Base-by-base conservation (phyloP, 2,797 vertebrate species). In the Odontamblyopus lacepedii region DNA sequence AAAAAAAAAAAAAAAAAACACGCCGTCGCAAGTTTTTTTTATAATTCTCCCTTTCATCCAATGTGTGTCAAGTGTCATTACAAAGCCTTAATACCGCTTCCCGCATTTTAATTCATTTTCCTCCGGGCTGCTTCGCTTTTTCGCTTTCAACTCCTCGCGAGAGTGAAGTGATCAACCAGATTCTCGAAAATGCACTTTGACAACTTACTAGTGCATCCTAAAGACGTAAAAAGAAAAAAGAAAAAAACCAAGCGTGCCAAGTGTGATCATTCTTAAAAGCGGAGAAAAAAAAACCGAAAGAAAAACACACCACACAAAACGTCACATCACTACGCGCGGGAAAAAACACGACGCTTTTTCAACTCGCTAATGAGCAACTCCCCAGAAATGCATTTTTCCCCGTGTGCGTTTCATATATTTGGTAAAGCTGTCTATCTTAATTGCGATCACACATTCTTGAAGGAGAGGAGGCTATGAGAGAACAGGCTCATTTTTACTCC, bases 1-100 rank as follows among this genome's bases (percentile, higher is more conserved):
- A 88, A 89, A 88, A 78, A 84, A 81, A 66, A 81, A 63, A 63
- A 88, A 78, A 84, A 81, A 66, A 81, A 63, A 63, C 73, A 66
- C 73, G 74, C 67, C 71, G 63, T 76, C 71, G 76, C 30, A 82
- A 48, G 44, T 48, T 48, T 48, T 48, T 48, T 78, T 81, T 73
- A 82, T 76, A 75, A 53, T 63, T 86, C 75, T 88, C 75, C 84
- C 89, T 91, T 92, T 92, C 86, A 92, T 94, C 92, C 89, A 84
- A 90, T 86, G 73, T 72, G 76, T 93, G 91, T 92, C 93, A 93
- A 90, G 80, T 91, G 90, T 92, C 88, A 68, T 88, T 85, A 89
- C 83, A 89, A 91, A 91, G 90, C 88, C 89, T 91, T 92, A 89
- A 86, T 87, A 91, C 88, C 86, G 69, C 77, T 90, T 44, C 16